A percentile compares a stretch with the other conserved stretches of the same genome.
phyloP scores from a whole-genome alignment of 2,113 vertebrate genomes.

The Sterrhoptilus dennistouni region DNA sequence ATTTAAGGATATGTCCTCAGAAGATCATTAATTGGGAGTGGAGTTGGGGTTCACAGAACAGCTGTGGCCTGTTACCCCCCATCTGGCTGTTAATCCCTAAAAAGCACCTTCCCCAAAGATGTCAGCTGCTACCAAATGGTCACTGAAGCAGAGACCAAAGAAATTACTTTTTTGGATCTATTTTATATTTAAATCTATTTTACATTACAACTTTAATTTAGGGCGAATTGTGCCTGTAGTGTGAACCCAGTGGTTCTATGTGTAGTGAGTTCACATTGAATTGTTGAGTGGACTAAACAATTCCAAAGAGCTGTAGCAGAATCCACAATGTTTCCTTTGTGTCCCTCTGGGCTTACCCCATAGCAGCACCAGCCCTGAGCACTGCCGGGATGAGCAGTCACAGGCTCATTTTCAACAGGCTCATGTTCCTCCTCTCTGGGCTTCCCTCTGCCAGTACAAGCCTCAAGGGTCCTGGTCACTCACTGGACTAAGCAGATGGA shows the following conservation, averaged over 20 bases:
- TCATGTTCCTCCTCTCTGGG: not conserved
- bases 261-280: not conserved
- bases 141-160: not conserved
- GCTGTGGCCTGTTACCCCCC: conserved; percentile 38
- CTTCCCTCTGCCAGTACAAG: not conserved
- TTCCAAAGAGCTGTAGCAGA: not conserved
- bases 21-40: conserved; percentile 44
- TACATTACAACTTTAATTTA: not conserved
- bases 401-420: not conserved
- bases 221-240: not conserved
- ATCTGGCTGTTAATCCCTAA: conserved; percentile 13
- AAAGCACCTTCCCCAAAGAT: not conserved
- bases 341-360: not conserved
- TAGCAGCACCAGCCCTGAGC: not conserved
- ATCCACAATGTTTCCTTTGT: not conserved
- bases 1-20: conserved; percentile 48
- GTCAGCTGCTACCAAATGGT: not conserved
- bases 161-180: not conserved
- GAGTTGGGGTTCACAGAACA: conserved; percentile 6
- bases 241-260: not conserved
- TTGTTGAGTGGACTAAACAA: not conserved
- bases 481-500: not conserved
- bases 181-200: not conserved
- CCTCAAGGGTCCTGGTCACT: not conserved
- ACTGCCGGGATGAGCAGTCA: not conserved